Percentiles rank a stretch among this genome's conserved stretches.
Conservation (phyloP, 2,888 invertebrate species). For the Tridacna crocea region DNA sequence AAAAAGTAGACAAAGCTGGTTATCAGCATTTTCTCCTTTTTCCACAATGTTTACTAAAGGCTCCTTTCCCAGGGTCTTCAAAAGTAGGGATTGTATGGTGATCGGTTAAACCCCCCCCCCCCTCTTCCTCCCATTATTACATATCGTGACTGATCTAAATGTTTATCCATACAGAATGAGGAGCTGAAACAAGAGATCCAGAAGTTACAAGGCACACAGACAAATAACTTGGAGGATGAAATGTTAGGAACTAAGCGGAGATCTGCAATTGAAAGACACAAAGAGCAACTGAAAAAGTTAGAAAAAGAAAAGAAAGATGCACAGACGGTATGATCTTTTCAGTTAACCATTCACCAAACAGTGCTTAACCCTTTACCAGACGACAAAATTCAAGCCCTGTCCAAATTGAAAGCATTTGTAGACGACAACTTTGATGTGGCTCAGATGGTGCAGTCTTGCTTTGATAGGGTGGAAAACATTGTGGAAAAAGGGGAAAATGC, state of each 20-base stretch:
- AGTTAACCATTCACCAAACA: too few species aligned
- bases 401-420: too few species aligned
- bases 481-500: too few species aligned
- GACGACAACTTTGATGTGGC: too few species aligned
- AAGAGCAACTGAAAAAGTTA: slow-evolving; percentile 78
- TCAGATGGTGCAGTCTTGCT: too few species aligned
- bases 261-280: slow-evolving; percentile 75
- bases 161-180: slow-evolving; percentile 62
- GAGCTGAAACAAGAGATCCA: slow-evolving; percentile 73
- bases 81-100: not conserved
- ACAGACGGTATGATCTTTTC: slow-evolving; percentile 74
- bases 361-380: too few species aligned
- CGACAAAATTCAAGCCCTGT: too few species aligned
- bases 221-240: slow-evolving; percentile 70
- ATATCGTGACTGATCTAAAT: not conserved
- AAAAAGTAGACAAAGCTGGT: not conserved
- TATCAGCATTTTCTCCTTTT: not conserved
- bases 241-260: slow-evolving; percentile 68
- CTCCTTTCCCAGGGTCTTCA: not conserved
- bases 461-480: too few species aligned
- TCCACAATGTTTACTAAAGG: not conserved
- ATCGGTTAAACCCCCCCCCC: not conserved
- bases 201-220: slow-evolving; percentile 45
- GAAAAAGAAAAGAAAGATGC: slow-evolving; percentile 82
- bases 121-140: not conserved